A percentile compares a stretch with the other conserved stretches of the same genome.
Evolutionary conservation across 2,797 vertebrate species (phyloP).

Genomic region (Pangasius macronema): DNA sequence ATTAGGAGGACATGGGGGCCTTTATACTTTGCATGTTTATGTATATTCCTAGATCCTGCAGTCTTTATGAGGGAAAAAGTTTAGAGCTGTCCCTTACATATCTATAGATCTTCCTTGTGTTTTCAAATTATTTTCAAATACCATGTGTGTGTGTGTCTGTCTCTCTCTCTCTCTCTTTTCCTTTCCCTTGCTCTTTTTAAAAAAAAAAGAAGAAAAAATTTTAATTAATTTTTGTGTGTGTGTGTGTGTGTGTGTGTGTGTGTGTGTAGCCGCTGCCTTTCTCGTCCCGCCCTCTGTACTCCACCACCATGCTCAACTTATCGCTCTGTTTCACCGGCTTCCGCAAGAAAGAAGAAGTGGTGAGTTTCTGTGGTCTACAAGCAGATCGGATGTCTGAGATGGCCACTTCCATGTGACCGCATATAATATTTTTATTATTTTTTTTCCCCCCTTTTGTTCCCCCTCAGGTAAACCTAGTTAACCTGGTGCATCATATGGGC

Average conservation of each 20-base stretch:
- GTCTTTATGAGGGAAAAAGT: neutral
- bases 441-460: too few species aligned
- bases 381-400: too few species aligned
- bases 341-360: slow-evolving; percentile 92
- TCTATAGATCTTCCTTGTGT: neutral
- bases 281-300: slow-evolving; percentile 90
- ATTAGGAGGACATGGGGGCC: neutral
- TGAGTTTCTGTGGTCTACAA: slow-evolving; percentile 69
- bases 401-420: too few species aligned
- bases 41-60: neutral
- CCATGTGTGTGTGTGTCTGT: neutral
- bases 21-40: neutral
- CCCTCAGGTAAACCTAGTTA: slow-evolving; percentile 86
- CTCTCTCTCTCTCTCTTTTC: neutral
- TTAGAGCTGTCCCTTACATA: neutral
- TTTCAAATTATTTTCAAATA: neutral
- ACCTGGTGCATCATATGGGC: slow-evolving; percentile 97
- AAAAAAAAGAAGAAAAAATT: too few species aligned
- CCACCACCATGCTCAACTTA: slow-evolving; percentile 89
- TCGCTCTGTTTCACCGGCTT: slow-evolving; percentile 96
- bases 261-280: slow-evolving; percentile 85
- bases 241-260: neutral
- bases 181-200: too few species aligned
- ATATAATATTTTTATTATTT: neutral
- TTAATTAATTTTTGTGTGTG: too few species aligned